Conservation (phyloP, 2,797 vertebrate species). For the Nothura maculosa region DNA sequence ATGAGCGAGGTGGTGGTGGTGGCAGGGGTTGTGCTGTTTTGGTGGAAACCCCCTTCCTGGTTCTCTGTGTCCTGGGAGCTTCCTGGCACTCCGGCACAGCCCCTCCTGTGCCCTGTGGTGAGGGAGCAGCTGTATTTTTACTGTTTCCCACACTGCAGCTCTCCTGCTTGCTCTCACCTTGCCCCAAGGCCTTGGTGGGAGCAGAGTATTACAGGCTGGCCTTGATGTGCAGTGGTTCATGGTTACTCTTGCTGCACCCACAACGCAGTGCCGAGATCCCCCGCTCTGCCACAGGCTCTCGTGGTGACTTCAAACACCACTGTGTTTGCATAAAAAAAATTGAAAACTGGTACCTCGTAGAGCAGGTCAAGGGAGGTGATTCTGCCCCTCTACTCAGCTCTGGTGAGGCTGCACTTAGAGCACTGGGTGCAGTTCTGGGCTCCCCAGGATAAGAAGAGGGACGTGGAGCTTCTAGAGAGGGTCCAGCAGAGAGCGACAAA, state of each 20-base stretch:
- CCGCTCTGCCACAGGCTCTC: accelerated
- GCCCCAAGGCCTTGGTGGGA: neutral
- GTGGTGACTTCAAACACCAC: neutral
- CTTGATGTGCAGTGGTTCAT: accelerated
- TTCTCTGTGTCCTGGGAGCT: neutral
- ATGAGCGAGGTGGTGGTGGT: neutral
- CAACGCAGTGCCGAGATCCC: neutral
- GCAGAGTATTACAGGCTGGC: neutral
- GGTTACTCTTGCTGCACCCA: accelerated
- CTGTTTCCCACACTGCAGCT: neutral
- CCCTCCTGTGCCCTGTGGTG: neutral
- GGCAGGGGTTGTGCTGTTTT: neutral
- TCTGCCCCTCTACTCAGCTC: no score
- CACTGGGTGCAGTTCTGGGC: no score
- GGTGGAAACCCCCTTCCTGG: neutral
- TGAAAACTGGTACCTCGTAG: no score
- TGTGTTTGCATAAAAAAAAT: neutral
- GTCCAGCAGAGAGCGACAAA: no score
- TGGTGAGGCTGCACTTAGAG: no score
- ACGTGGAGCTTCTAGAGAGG: no score
- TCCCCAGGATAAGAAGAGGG: no score
- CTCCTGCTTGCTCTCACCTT: neutral
- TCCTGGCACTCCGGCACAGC: no score
- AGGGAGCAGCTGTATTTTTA: neutral
- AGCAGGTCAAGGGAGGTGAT: no score